Percentiles rank a stretch among this genome's conserved stretches.
phyloP scores from a whole-genome alignment of 1,140 invertebrate genomes.

The Coelopa frigida region DNA sequence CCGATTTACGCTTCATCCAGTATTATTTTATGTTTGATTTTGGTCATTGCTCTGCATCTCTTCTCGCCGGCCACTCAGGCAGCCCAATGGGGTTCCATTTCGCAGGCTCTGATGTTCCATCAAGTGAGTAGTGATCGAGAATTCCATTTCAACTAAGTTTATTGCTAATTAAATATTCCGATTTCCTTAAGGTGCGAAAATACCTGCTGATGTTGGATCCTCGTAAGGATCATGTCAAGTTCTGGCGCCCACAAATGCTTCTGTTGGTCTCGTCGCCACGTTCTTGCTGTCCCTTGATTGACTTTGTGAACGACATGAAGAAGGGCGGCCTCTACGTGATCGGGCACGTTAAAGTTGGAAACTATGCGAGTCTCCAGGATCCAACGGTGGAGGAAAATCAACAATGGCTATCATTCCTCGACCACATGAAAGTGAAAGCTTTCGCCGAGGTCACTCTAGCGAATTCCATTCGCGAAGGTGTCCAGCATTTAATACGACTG shows the following conservation, averaged over 20 bases:
- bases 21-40: conserved; percentile 75
- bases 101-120: conserved; percentile 97
- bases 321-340: conserved; percentile 95
- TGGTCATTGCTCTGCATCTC: conserved; percentile 85
- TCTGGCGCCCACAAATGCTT: conserved; percentile 96
- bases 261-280: conserved; percentile 86
- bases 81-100: conserved; percentile 91
- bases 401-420: conserved; percentile 81
- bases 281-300: conserved; percentile 82
- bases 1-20: conserved; percentile 81
- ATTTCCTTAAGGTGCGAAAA: conserved; percentile 64
- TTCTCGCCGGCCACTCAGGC: conserved; percentile 78
- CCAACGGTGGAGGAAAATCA: conserved; percentile 68
- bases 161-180: conserved; percentile 21
- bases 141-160: conserved; percentile 48
- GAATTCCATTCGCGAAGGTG: conserved; percentile 73
- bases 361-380: conserved; percentile 55
- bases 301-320: conserved; percentile 98
- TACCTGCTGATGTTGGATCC: conserved; percentile 93
- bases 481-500: conserved; percentile 85
- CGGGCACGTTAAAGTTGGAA: conserved; percentile 79
- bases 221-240: conserved; percentile 96
- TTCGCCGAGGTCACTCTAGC: conserved; percentile 94
- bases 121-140: conserved; percentile 63
- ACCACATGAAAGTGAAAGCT: conserved; percentile 87